A percentile compares a stretch with the other conserved stretches of the same genome.
Evolutionary conservation across 1,140 invertebrate genomes (phyloP).

Genomic region (Saccostrea glomerata): DNA sequence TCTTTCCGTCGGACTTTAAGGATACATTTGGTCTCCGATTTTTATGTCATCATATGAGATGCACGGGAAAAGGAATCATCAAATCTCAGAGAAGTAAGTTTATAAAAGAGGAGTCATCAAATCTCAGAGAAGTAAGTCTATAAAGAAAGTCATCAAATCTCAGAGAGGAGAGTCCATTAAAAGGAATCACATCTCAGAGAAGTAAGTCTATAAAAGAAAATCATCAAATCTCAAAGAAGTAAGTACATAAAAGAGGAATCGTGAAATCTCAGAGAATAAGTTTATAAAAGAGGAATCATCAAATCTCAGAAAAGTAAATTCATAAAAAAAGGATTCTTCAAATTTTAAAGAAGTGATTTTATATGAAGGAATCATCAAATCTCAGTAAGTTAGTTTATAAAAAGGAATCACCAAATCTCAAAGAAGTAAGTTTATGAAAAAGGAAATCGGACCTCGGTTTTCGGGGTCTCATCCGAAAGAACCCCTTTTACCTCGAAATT

Average conservation of each 20-base stretch:
- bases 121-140: background rate
- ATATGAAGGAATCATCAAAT: background rate
- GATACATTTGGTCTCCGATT: slow-evolving; percentile 15
- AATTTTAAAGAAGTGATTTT: background rate
- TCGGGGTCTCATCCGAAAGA: too few species aligned
- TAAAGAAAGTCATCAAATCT: too few species aligned
- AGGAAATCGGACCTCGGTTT: too few species aligned
- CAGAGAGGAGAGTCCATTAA: too few species aligned
- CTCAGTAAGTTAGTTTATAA: background rate
- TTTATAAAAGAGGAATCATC: background rate
- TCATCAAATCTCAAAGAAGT: too few species aligned
- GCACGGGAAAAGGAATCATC: background rate
- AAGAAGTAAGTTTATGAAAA: too few species aligned
- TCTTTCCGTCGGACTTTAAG: slow-evolving; percentile 18
- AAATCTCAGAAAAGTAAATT: background rate
- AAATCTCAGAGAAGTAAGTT: background rate
- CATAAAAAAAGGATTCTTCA: background rate
- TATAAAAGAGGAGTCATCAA: background rate
- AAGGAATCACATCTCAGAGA: too few species aligned
- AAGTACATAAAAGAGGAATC: too few species aligned
- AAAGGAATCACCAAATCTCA: background rate
- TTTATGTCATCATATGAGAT: background rate
- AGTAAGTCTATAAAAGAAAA: too few species aligned
- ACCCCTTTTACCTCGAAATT: too few species aligned
- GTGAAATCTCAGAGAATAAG: background rate